Percentiles rank a stretch among this genome's conserved stretches.
phyloP scores from a whole-genome alignment of 1,140 invertebrate species.

The Drosophila rufa region DNA sequence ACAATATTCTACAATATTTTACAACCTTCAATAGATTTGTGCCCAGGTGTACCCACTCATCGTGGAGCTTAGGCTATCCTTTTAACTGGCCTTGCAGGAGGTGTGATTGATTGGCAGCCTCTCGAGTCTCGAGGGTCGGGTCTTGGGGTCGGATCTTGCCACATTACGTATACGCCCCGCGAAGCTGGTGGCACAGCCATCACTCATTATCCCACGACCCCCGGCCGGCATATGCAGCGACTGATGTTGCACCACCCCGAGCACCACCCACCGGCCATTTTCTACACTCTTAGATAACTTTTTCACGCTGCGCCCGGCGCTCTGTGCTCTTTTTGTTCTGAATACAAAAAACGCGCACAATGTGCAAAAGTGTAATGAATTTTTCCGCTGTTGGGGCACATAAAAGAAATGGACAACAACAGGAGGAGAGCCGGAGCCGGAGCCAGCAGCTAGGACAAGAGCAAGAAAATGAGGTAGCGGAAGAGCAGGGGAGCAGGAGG shows the following conservation, averaged over 20 bases:
- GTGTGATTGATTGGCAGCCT: conserved; percentile 40
- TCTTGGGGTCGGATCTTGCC: not conserved
- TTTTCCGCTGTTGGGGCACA: conserved; percentile 76
- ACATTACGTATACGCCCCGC: conserved; percentile 42
- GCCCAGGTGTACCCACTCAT: not conserved
- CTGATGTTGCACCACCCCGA: not conserved
- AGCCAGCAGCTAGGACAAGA: conserved; percentile 26
- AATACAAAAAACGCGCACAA: conserved; percentile 67
- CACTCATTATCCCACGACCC: conserved; percentile 42
- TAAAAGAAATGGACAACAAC: conserved; percentile 73
- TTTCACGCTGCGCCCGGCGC: conserved; percentile 46
- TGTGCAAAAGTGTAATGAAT: conserved; percentile 79
- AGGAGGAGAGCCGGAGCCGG: not conserved
- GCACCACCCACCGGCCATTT: conserved; percentile 32
- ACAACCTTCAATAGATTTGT: no score
- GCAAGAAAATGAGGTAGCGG: conserved; percentile 10
- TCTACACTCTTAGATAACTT: conserved; percentile 58
- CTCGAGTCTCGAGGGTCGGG: conserved; percentile 3
- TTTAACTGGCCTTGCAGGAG: conserved; percentile 10
- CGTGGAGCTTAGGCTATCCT: not conserved
- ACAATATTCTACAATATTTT: no score
- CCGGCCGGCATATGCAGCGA: conserved; percentile 29
- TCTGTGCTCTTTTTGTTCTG: conserved; percentile 61
- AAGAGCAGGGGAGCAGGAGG: not conserved
- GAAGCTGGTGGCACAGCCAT: conserved; percentile 14